Percentiles rank a stretch among this genome's conserved stretches.
Conservation (phyloP, 2,888 invertebrate genomes). For the Bhutanitis thaidina region DNA sequence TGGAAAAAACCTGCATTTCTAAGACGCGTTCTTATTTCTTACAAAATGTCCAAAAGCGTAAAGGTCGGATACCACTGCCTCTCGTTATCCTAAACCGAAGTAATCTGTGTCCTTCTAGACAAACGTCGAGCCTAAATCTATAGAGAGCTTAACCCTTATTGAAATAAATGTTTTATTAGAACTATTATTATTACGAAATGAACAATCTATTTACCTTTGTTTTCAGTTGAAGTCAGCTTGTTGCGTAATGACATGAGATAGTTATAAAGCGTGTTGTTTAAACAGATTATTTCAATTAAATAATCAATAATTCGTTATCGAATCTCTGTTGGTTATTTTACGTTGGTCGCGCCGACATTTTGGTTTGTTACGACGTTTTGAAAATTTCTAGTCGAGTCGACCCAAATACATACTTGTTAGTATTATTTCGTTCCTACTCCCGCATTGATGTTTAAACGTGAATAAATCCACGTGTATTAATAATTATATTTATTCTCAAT, state of each 20-base stretch:
- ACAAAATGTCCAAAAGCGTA: not conserved
- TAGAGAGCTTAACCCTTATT: slow-evolving; percentile 75
- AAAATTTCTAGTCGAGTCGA: slow-evolving; percentile 69
- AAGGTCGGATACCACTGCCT: not conserved
- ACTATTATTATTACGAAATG: slow-evolving; percentile 38
- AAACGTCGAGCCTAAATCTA: slow-evolving; percentile 69
- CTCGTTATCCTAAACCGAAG: slow-evolving; percentile 30
- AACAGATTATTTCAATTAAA: slow-evolving; percentile 21
- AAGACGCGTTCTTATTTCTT: not conserved
- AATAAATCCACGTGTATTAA: slow-evolving; percentile 36
- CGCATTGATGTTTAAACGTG: slow-evolving; percentile 29
- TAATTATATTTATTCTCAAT: slow-evolving; percentile 10
- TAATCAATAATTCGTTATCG: slow-evolving; percentile 19
- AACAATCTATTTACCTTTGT: slow-evolving; percentile 73
- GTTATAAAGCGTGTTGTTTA: slow-evolving; percentile 43
- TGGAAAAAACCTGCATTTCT: slow-evolving; percentile 13
- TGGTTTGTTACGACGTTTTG: slow-evolving; percentile 38
- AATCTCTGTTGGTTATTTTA: slow-evolving; percentile 30
- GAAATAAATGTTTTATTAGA: slow-evolving; percentile 73
- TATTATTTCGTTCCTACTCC: slow-evolving; percentile 62
- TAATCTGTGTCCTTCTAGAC: slow-evolving; percentile 62
- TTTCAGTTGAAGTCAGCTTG: slow-evolving; percentile 71
- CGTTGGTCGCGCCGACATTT: slow-evolving; percentile 44
- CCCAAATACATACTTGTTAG: slow-evolving; percentile 40
- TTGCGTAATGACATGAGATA: slow-evolving; percentile 65